Conservation (phyloP, 2,113 vertebrate genomes). For the Neodon shergylaensis region DNA sequence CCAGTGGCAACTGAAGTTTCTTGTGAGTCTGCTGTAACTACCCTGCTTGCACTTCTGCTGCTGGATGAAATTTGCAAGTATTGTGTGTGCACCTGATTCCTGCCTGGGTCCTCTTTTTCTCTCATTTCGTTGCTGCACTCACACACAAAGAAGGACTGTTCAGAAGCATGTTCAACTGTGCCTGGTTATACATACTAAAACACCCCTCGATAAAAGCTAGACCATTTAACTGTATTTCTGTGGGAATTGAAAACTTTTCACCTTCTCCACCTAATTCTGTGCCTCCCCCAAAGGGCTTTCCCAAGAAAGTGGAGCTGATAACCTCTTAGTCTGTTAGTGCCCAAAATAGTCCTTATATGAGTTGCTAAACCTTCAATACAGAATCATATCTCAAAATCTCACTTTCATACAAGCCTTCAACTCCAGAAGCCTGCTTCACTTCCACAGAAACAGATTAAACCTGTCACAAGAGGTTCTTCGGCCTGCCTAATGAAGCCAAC, state of each 20-base stretch:
- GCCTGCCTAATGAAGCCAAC: not conserved
- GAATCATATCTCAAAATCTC: not conserved
- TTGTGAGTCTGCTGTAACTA: not conserved
- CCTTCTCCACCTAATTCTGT: not conserved
- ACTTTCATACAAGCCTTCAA: not conserved
- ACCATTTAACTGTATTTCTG: not conserved
- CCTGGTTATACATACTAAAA: not conserved
- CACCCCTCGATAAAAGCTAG: not conserved
- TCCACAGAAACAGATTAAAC: constrained; percentile 6
- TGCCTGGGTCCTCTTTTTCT: not conserved
- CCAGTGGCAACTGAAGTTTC: not conserved
- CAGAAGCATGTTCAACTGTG: not conserved
- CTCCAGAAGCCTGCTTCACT: not conserved
- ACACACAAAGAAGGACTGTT: not conserved
- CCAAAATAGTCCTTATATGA: not conserved
- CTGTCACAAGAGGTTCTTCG: not conserved
- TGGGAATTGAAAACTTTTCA: not conserved
- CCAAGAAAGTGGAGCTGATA: not conserved
- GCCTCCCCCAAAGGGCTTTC: not conserved
- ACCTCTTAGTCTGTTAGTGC: not conserved
- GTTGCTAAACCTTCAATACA: not conserved
- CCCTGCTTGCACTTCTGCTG: not conserved
- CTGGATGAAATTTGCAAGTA: not conserved
- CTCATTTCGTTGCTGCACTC: not conserved
- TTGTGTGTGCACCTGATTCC: not conserved